A percentile compares a stretch with the other conserved stretches of the same genome.
phyloP scores from a whole-genome alignment of 2,797 vertebrate species.

The Rhyacichthys aspro region DNA sequence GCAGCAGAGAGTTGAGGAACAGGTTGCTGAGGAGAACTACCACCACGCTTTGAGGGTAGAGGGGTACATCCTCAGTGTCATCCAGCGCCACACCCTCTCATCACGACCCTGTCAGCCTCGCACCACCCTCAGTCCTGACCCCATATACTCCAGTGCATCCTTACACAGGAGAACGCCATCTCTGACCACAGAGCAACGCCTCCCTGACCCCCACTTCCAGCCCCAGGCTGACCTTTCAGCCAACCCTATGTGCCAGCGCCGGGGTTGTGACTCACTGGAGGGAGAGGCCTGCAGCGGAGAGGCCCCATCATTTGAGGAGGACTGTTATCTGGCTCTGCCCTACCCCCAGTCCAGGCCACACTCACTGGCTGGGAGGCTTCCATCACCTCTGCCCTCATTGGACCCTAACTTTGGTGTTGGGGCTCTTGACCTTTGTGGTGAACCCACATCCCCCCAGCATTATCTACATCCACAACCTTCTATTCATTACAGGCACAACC shows the following conservation, averaged over 20 bases:
- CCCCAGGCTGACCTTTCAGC: constrained; percentile 61
- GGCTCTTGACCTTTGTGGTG: constrained; percentile 61
- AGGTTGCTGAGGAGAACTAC: constrained; percentile 71
- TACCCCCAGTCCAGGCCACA: constrained; percentile 68
- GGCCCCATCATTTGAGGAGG: constrained; percentile 69
- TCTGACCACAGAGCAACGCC: constrained; percentile 61
- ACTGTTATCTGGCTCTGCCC: constrained; percentile 69
- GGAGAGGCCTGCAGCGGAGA: constrained; percentile 63
- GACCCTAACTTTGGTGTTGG: constrained; percentile 71
- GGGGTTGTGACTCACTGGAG: constrained; percentile 71
- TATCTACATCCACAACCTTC: constrained; percentile 63
- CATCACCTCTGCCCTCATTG: constrained; percentile 69
- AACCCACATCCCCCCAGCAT: constrained; percentile 70
- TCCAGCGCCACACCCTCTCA: constrained; percentile 82
- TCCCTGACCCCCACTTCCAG: constrained; percentile 53
- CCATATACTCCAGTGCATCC: constrained; percentile 53
- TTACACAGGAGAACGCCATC: constrained; percentile 72
- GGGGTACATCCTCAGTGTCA: constrained; percentile 86
- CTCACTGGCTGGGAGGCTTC: constrained; percentile 65
- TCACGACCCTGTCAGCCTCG: constrained; percentile 80
- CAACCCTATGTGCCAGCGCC: constrained; percentile 69
- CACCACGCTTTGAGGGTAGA: constrained; percentile 82
- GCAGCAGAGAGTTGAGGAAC: constrained; percentile 48
- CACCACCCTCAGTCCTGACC: constrained; percentile 78
- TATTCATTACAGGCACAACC: constrained; percentile 69